Evolutionary conservation across 2,113 vertebrate genomes (phyloP), one percentile per base, ranked within the genome.

Genomic region (Gymnogyps californianus): DNA sequence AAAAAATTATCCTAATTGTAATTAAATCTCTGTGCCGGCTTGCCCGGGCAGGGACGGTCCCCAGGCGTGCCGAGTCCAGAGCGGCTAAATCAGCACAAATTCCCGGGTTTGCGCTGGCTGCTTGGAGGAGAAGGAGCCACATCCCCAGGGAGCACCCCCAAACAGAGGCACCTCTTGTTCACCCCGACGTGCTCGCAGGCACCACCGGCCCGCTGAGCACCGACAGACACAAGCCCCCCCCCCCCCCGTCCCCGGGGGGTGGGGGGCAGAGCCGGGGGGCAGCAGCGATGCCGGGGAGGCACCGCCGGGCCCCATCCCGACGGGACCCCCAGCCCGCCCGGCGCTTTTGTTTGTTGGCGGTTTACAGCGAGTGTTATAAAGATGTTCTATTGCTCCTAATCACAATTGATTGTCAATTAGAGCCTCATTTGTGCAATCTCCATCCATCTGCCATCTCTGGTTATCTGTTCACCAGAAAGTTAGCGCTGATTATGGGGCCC

Each of bases 351-450:
- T 93, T 77, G 90, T 20, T 29, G 77, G 77, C 47, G 36, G 83
- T 83, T 89, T 75, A 79, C 34, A 55, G 76, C 71, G 34, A 65
- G 86, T 83, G 95, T 97, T 93, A 97, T 97, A 97, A 97, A 98
- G 98, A 98, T 83, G 87, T 98, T 96, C 97, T 94, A 96, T 96
- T 64, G 77, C 96, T 96, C 97, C 98, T 98, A 98, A 98, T 98
- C 98, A 97, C 98, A 98, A 98, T 97, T 98, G 98, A 98, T 98
- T 97, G 98, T 98, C 98, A 98, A 98, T 98, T 98, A 98, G 97
- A 97, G 97, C 90, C 98, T 98, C 98, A 97, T 98, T 98, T 98
- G 98, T 96, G 97, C 97, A 83, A 77, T 97, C 98, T 93, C 72
- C 96, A 94, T 98, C 98, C 97, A 98, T 97, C 98, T 98, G 98